These are phyloP conservation scores for Ametastegia equiseti DNA, from an alignment of 2,888 invertebrate species.

Conservation along the genomic window DNA sequence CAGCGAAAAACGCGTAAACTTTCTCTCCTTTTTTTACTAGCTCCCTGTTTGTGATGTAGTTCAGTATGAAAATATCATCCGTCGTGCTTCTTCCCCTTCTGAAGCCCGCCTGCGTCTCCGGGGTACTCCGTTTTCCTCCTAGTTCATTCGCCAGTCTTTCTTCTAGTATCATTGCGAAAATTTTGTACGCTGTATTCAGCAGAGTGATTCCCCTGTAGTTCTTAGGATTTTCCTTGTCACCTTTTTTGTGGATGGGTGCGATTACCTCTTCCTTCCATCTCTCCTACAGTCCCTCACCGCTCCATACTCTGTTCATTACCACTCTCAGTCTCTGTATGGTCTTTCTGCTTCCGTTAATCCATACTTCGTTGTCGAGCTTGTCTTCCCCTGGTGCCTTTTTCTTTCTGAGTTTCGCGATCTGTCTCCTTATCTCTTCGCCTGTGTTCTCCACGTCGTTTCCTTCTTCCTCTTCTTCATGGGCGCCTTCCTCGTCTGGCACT, in stretches of 20 bases:
- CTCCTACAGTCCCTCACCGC: not conserved
- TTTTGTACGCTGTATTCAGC: conserved; percentile 48
- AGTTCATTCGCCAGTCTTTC: not conserved
- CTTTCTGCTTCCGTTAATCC: not conserved
- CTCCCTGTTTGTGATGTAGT: not conserved
- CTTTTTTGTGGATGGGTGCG: conserved; percentile 49
- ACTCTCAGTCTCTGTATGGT: not conserved
- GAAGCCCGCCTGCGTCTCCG: conserved; percentile 37
- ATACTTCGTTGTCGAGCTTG: not conserved
- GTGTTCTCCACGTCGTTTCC: not conserved
- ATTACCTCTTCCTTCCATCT: conserved; percentile 17
- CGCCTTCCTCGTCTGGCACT: not conserved
- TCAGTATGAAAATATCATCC: conserved; percentile 43
- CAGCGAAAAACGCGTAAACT: conserved; percentile 43
- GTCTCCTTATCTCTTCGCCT: not conserved
- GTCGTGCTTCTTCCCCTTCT: conserved; percentile 36
- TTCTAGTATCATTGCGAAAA: conserved; percentile 1
- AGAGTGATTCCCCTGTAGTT: conserved; percentile 53
- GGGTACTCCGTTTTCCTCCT: not conserved
- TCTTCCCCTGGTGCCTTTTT: not conserved
- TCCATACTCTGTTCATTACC: not conserved
- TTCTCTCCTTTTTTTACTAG: conserved; percentile 1
- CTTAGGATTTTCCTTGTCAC: conserved; percentile 44
- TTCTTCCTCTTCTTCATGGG: not conserved
- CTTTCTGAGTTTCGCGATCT: not conserved